Conservation (phyloP, 2,888 invertebrate genomes). For the Lampropteryx suffumata region DNA sequence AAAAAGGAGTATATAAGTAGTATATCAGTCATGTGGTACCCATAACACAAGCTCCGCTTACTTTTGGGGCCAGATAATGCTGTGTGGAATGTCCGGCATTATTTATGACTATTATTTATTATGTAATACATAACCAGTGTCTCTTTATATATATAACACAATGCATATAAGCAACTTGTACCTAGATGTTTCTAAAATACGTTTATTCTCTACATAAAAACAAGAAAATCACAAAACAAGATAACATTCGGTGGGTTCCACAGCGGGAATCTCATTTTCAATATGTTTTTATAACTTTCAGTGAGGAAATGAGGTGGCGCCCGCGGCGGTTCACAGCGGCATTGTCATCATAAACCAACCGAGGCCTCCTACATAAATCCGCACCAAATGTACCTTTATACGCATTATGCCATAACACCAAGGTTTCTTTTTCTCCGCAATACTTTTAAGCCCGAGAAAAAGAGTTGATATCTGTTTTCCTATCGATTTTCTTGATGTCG, state of each 20-base stretch:
- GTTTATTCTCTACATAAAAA: conserved; percentile 74
- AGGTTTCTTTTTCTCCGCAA: conserved; percentile 58
- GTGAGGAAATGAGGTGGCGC: conserved; percentile 80
- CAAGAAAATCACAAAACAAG: conserved; percentile 79
- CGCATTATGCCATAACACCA: conserved; percentile 77
- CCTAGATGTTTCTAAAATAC: conserved; percentile 58
- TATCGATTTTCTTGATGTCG: conserved; percentile 40
- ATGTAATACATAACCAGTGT: too few species aligned
- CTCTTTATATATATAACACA: too few species aligned
- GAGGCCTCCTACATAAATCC: conserved; percentile 79
- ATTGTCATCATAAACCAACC: conserved; percentile 82
- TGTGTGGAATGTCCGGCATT: too few species aligned
- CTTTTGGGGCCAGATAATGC: too few species aligned
- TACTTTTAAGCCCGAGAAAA: conserved; percentile 70
- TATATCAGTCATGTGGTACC: too few species aligned
- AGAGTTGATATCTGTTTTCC: conserved; percentile 53
- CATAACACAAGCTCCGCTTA: too few species aligned
- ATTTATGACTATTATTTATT: too few species aligned
- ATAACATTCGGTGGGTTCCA: conserved; percentile 76
- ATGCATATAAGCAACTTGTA: conserved; percentile 45
- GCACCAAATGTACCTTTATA: conserved; percentile 77
- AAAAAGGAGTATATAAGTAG: too few species aligned
- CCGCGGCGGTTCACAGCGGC: conserved; percentile 65
- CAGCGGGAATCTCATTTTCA: conserved; percentile 80
- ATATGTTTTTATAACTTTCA: conserved; percentile 83